Conservation (phyloP, 2,888 invertebrate genomes). For the Pelosia muscerda region DNA sequence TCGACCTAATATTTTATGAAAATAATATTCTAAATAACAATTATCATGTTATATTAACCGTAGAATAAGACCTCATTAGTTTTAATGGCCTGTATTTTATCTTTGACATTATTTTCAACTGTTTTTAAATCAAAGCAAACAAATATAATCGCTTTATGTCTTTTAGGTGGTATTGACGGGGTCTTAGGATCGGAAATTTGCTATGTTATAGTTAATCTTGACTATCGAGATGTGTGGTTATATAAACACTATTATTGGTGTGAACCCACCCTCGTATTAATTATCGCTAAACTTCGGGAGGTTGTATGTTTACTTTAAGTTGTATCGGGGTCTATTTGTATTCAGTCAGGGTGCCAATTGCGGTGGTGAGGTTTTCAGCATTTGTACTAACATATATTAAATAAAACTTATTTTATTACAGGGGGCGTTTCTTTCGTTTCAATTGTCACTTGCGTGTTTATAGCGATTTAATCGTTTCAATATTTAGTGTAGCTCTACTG, state of each 20-base stretch:
- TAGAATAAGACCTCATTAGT: neutral
- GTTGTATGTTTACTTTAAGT: neutral
- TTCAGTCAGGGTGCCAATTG: constrained; percentile 6
- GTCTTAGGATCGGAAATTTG: neutral
- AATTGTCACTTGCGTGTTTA: constrained; percentile 21
- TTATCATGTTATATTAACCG: neutral
- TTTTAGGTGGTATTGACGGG: neutral
- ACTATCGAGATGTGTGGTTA: neutral
- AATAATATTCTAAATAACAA: neutral
- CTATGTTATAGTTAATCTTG: neutral
- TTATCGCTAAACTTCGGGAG: neutral
- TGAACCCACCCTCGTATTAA: neutral
- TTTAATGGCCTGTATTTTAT: constrained; percentile 5
- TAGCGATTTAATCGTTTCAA: constrained; percentile 28
- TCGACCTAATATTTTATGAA: neutral
- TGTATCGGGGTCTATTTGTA: neutral
- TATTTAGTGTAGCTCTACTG: constrained; percentile 26
- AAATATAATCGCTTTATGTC: neutral
- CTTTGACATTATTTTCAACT: neutral
- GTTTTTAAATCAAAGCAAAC: neutral
- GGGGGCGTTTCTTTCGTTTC: constrained; percentile 14
- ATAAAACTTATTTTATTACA: neutral
- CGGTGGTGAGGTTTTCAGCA: neutral
- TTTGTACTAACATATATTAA: constrained; percentile 8
- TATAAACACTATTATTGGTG: neutral